Evolutionary conservation across 2,797 vertebrate species (phyloP).

Genomic region (Neoniphon sammara): DNA sequence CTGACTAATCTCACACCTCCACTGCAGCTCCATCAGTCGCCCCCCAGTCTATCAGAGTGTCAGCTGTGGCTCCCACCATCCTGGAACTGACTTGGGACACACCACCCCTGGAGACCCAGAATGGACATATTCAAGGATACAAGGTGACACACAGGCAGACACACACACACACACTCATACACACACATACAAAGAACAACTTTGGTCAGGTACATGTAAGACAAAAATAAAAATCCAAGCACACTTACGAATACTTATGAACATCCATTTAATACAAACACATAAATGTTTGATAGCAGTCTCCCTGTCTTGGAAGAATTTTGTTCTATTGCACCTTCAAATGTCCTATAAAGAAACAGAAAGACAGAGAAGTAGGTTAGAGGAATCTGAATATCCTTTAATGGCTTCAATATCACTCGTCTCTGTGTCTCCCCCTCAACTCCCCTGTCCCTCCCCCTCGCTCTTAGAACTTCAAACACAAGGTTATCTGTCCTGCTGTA

Average conservation of each 20-base stretch:
- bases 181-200: slow-evolving; percentile 13
- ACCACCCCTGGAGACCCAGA: slow-evolving; percentile 92
- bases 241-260: background rate
- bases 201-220: background rate
- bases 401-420: slow-evolving; percentile 71
- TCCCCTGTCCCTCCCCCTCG: slow-evolving; percentile 46
- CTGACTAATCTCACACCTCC: slow-evolving; percentile 29
- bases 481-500: slow-evolving; percentile 79
- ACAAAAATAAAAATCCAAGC: background rate
- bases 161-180: background rate
- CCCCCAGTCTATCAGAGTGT: slow-evolving; percentile 90
- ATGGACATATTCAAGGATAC: slow-evolving; percentile 97
- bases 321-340: slow-evolving; percentile 58
- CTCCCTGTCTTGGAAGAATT: slow-evolving; percentile 27
- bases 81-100: slow-evolving; percentile 94
- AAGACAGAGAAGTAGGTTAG: slow-evolving; percentile 50
- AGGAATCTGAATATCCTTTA: slow-evolving; percentile 74
- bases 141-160: slow-evolving; percentile 81
- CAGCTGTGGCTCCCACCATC: slow-evolving; percentile 87
- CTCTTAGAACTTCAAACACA: slow-evolving; percentile 78
- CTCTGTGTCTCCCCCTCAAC: slow-evolving; percentile 21
- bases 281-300: background rate
- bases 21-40: slow-evolving; percentile 90
- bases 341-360: slow-evolving; percentile 49
- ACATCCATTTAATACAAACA: slow-evolving; percentile 18